A percentile compares a stretch with the other conserved stretches of the same genome.
Conservation (phyloP, 1,140 invertebrate species). For the Drosophila baimaii region DNA sequence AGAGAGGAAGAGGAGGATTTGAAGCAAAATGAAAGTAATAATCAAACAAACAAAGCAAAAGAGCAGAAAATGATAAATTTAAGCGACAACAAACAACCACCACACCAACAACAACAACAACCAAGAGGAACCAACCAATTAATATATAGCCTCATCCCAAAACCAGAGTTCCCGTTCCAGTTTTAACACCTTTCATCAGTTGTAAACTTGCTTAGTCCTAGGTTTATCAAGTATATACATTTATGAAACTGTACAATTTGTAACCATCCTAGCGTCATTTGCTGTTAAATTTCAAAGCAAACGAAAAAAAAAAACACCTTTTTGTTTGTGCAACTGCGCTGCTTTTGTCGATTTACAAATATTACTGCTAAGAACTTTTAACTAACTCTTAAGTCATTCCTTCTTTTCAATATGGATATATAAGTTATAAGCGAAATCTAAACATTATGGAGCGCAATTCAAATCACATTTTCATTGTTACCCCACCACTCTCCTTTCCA, state of each 20-base stretch:
- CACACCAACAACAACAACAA: constrained; percentile 29
- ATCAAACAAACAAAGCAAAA: constrained; percentile 67
- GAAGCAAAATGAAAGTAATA: constrained; percentile 64
- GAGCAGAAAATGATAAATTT: constrained; percentile 52
- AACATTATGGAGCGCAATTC: constrained; percentile 19
- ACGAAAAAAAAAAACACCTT: constrained; percentile 16
- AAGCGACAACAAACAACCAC: constrained; percentile 55
- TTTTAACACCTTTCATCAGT: constrained; percentile 34
- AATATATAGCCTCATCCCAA: constrained; percentile 55
- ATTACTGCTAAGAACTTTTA: constrained; percentile 76
- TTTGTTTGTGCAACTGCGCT: constrained; percentile 29
- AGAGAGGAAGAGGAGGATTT: constrained; percentile 10
- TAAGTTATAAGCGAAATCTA: constrained; percentile 65
- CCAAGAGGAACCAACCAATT: constrained; percentile 25
- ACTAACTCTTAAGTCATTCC: constrained; percentile 82
- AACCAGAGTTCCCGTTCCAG: constrained; percentile 53
- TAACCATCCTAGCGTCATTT: constrained; percentile 28
- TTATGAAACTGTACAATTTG: constrained; percentile 49
- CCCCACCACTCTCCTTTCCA: constrained; percentile 8
- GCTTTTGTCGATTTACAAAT: constrained; percentile 45
- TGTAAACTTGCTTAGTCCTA: constrained; percentile 72
- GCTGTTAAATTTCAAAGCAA: constrained; percentile 54
- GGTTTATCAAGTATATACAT: constrained; percentile 48
- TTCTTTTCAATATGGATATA: constrained; percentile 64
- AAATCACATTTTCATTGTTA: constrained; percentile 42